Evolutionary conservation across 1,140 invertebrate species (phyloP).

Genomic region (Eriocheir sinensis): DNA sequence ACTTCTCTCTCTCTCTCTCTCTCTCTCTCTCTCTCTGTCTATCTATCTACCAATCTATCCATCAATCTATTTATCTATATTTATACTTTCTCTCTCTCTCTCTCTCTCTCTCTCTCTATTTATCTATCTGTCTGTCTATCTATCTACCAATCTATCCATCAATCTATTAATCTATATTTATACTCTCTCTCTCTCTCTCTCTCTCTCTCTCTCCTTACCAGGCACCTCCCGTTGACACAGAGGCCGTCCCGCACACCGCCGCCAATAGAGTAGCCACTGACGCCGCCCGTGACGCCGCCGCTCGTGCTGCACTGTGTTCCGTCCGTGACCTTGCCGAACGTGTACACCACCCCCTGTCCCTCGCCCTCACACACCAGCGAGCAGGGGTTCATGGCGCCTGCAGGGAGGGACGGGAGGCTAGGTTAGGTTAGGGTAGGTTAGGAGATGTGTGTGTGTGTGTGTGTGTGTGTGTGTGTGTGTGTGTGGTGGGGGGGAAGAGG

Average conservation of each 20-base stretch:
- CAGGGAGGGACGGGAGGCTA: neutral
- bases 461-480: too few species aligned
- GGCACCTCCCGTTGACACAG: conserved; percentile 78
- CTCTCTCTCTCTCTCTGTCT: neutral
- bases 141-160: too few species aligned
- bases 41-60: too few species aligned
- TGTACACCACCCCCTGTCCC: conserved; percentile 78
- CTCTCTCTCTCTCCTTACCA: conserved; percentile 67
- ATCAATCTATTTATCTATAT: too few species aligned
- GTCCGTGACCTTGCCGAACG: conserved; percentile 78
- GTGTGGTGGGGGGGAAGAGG: too few species aligned
- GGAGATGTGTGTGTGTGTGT: neutral
- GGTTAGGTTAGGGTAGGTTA: neutral
- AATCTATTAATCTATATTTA: too few species aligned
- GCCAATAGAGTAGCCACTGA: too few species aligned
- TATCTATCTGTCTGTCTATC: too few species aligned
- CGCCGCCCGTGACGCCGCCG: too few species aligned
- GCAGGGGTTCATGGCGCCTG: conserved; percentile 77
- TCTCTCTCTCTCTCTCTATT: neutral
- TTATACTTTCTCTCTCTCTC: too few species aligned
- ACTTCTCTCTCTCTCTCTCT: conserved; percentile 7
- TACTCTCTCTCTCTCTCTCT: neutral
- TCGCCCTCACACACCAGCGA: conserved; percentile 79
- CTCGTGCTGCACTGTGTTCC: conserved; percentile 71
- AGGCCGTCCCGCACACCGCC: conserved; percentile 71